Conservation (phyloP, 2,113 vertebrate species). For the Syngnathus floridae region DNA sequence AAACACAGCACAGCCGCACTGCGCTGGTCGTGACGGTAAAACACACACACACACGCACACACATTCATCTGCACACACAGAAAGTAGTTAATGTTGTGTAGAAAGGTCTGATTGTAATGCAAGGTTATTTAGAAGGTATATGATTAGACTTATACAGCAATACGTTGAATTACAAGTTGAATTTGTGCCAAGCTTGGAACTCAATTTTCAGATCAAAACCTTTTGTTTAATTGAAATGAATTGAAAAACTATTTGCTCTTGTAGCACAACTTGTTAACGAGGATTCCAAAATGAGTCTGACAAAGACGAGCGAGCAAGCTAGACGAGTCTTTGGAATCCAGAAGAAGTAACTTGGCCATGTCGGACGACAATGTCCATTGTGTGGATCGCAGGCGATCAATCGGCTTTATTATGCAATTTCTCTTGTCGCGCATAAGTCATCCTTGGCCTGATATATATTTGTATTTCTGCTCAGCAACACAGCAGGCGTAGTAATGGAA, state of each 20-base stretch:
- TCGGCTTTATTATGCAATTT: background rate
- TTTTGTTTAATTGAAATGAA: background rate
- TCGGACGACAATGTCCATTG: background rate
- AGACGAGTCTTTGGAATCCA: background rate
- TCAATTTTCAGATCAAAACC: too few relatives aligned
- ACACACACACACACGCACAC: slow-evolving; percentile 4
- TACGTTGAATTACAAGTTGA: background rate
- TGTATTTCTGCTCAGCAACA: slow-evolving; percentile 16
- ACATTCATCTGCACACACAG: background rate
- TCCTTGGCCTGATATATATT: slow-evolving; percentile 15
- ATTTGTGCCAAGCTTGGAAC: background rate
- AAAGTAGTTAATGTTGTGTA: background rate
- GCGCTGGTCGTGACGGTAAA: slow-evolving; percentile 11
- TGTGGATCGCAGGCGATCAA: background rate
- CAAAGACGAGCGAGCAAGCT: background rate
- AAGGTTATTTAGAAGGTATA: background rate
- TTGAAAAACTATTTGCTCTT: background rate
- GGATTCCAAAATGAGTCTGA: too few relatives aligned
- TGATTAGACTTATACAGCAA: background rate
- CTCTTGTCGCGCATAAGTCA: background rate
- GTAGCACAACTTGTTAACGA: background rate
- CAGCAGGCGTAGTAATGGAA: slow-evolving; percentile 7
- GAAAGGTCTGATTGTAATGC: background rate
- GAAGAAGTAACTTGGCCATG: background rate
- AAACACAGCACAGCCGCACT: slow-evolving; percentile 23